phyloP scores from a whole-genome alignment of 1,140 invertebrate genomes.

The Papilio aristodemus region DNA sequence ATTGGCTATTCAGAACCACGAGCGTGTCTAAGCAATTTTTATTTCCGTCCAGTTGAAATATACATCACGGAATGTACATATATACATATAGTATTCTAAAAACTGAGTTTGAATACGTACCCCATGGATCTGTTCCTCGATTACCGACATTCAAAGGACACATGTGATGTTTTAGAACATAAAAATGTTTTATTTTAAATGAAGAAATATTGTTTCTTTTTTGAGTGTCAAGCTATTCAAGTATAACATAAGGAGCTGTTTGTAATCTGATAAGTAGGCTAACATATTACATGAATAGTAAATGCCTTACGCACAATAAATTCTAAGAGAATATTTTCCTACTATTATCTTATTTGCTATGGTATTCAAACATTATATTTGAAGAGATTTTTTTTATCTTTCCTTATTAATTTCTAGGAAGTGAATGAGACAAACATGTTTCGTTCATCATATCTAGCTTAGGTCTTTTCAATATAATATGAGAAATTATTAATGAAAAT shows the following conservation, averaged over 20 bases:
- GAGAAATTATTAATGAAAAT: too few relatives aligned
- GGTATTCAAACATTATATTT: neutral
- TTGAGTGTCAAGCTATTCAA: neutral
- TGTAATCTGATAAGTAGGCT: neutral
- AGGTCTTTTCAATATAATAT: too few relatives aligned
- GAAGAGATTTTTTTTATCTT: neutral
- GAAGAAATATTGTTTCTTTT: neutral
- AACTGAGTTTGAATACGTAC: too few relatives aligned
- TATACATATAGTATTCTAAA: too few relatives aligned
- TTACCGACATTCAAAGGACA: too few relatives aligned
- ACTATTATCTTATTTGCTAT: slow-evolving; percentile 3
- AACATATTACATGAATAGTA: neutral
- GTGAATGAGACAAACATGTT: neutral
- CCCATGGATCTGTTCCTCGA: too few relatives aligned
- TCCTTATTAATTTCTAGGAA: neutral
- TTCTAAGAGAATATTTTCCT: neutral
- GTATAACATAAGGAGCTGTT: neutral
- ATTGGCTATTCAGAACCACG: too few relatives aligned
- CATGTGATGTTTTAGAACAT: too few relatives aligned
- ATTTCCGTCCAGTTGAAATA: too few relatives aligned
- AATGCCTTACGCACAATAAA: neutral
- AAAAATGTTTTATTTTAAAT: too few relatives aligned
- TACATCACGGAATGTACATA: too few relatives aligned
- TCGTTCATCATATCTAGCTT: neutral
- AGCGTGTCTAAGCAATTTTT: too few relatives aligned